Conservation (phyloP, 2,888 invertebrate genomes). For the Aplocera efformata region DNA sequence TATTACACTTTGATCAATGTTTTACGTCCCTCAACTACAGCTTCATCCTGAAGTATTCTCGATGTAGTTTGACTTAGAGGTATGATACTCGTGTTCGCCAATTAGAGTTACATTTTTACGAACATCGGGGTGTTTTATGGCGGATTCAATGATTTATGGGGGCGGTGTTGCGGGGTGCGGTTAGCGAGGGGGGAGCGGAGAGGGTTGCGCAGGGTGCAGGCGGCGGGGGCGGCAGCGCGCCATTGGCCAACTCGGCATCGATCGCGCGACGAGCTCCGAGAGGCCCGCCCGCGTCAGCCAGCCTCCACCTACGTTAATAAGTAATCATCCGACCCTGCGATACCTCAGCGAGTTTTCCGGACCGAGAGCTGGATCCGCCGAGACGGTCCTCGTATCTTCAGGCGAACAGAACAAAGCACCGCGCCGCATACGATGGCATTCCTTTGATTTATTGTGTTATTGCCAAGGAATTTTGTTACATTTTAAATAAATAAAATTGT, state of each 20-base stretch:
- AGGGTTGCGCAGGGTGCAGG: constrained; percentile 68
- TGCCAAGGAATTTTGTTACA: background rate
- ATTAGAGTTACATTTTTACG: constrained; percentile 79
- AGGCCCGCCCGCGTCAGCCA: constrained; percentile 75
- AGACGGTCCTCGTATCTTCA: constrained; percentile 72
- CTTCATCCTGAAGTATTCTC: constrained; percentile 47
- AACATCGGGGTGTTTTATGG: constrained; percentile 78
- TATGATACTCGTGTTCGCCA: constrained; percentile 71
- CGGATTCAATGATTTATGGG: constrained; percentile 79
- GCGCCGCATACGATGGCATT: constrained; percentile 66
- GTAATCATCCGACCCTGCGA: constrained; percentile 78
- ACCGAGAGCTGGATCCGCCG: constrained; percentile 68
- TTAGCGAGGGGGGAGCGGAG: constrained; percentile 53
- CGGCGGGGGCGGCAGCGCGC: constrained; percentile 69
- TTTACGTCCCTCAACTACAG: constrained; percentile 60
- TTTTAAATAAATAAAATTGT: no score
- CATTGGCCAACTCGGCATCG: constrained; percentile 78
- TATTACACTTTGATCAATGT: constrained; percentile 70
- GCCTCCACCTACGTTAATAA: constrained; percentile 81
- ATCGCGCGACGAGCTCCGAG: constrained; percentile 71
- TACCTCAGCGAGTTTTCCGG: constrained; percentile 77
- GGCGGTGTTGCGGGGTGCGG: constrained; percentile 71
- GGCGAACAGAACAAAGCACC: constrained; percentile 70
- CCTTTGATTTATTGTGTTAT: constrained; percentile 62
- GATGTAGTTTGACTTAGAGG: constrained; percentile 62